These are phyloP conservation scores for Centruroides vittatus DNA, from an alignment of 1,140 invertebrate genomes.

Conservation along the genomic window DNA sequence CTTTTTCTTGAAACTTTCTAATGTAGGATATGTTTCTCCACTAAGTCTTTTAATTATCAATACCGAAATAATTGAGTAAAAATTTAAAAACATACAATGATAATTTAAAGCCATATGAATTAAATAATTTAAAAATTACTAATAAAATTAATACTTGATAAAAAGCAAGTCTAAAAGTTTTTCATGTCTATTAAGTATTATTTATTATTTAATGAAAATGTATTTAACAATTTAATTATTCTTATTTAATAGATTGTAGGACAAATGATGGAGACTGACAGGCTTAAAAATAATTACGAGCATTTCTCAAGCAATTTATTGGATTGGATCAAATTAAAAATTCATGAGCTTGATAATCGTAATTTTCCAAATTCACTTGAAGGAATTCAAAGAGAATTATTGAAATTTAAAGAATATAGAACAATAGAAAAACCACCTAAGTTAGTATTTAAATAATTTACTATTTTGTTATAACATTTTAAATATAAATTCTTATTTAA, in stretches of 20 bases:
- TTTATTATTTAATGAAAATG: too few species aligned
- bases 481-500: not conserved
- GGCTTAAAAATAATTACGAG: conserved; percentile 77
- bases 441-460: conserved; percentile 32
- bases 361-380: conserved; percentile 91
- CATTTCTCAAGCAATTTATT: conserved; percentile 66
- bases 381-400: conserved; percentile 79
- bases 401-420: conserved; percentile 86
- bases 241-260: conserved; percentile 60
- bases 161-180: too few species aligned
- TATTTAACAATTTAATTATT: too few species aligned
- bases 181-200: too few species aligned
- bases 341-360: conserved; percentile 63
- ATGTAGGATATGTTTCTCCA: too few species aligned
- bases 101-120: too few species aligned
- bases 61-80: too few species aligned
- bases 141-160: too few species aligned
- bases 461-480: not conserved
- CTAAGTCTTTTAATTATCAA: too few species aligned
- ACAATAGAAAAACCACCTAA: conserved; percentile 97
- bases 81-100: too few species aligned
- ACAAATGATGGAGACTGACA: conserved; percentile 88
- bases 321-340: conserved; percentile 86
- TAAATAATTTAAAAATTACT: too few species aligned
- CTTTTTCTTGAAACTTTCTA: too few species aligned